phyloP scores from a whole-genome alignment of 2,888 invertebrate species.

The Acronicta aceris region DNA sequence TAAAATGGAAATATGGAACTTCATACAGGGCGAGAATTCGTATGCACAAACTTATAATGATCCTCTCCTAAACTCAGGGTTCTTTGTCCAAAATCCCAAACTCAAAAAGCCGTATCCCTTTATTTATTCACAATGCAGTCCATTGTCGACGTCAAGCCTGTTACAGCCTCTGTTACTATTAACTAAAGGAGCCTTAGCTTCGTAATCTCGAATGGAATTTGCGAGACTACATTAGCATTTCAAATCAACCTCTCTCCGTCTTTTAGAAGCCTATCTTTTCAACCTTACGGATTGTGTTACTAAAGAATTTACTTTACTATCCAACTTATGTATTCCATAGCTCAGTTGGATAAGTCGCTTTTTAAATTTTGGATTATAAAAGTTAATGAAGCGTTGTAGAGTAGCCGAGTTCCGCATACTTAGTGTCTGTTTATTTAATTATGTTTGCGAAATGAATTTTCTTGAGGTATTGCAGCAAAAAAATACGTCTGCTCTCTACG shows the following conservation, averaged over 20 bases:
- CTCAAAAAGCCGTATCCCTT: slow-evolving; percentile 51
- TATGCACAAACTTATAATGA: slow-evolving; percentile 35
- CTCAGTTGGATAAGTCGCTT: slow-evolving; percentile 15
- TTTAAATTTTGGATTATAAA: slow-evolving; percentile 37
- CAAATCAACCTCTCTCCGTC: slow-evolving; percentile 64
- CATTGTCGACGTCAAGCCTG: slow-evolving; percentile 54
- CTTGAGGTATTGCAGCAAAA: slow-evolving; percentile 3
- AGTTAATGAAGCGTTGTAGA: slow-evolving; percentile 32
- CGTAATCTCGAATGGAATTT: slow-evolving; percentile 71
- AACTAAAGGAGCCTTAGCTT: slow-evolving; percentile 63
- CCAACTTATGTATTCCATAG: slow-evolving; percentile 43
- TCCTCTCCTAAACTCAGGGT: slow-evolving; percentile 23
- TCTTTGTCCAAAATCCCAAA: slow-evolving; percentile 40
- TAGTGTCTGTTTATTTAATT: slow-evolving; percentile 34
- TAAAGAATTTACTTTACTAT: slow-evolving; percentile 52
- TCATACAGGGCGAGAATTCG: background rate
- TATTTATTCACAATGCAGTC: slow-evolving; percentile 61
- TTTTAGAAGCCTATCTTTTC: slow-evolving; percentile 60
- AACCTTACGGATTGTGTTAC: slow-evolving; percentile 60
- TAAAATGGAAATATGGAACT: background rate
- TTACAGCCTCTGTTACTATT: slow-evolving; percentile 61
- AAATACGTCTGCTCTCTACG: background rate
- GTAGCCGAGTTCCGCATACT: slow-evolving; percentile 23
- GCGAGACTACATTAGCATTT: slow-evolving; percentile 71
- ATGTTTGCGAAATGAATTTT: slow-evolving; percentile 17